A percentile compares a stretch with the other conserved stretches of the same genome.
Evolutionary conservation across 2,113 vertebrate species (phyloP).

Genomic region (Chaetodon trifascialis): DNA sequence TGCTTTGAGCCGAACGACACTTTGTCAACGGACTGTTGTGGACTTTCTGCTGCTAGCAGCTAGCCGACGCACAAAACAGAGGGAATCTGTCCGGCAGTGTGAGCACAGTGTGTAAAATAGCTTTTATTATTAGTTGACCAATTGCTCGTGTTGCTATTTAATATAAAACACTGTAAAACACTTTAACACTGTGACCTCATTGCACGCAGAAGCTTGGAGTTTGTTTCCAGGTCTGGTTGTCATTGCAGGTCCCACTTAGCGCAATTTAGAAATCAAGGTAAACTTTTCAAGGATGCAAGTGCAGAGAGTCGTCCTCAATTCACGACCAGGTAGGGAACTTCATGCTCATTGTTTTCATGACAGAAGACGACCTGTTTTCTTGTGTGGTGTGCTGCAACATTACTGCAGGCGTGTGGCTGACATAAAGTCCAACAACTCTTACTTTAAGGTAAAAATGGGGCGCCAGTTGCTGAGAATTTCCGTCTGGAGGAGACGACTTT

Average conservation of each 20-base stretch:
- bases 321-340: slow-evolving; percentile 88
- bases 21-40: not conserved
- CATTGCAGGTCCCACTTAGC: not conserved
- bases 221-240: slow-evolving; percentile 9
- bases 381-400: not conserved
- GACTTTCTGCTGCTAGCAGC: slow-evolving; percentile 14
- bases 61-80: not conserved
- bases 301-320: slow-evolving; percentile 89
- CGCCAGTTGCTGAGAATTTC: slow-evolving; percentile 91
- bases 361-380: not conserved
- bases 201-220: not conserved
- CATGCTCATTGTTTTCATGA: not conserved
- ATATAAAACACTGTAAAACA: not conserved
- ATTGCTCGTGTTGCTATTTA: too few species aligned
- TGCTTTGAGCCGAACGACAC: not conserved
- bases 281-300: slow-evolving; percentile 66
- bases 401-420: not conserved
- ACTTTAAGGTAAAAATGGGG: slow-evolving; percentile 87
- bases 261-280: not conserved
- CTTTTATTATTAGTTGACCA: not conserved
- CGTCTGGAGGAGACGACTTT: slow-evolving; percentile 85
- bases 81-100: not conserved
- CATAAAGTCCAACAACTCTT: slow-evolving; percentile 18
- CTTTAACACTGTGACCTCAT: not conserved
- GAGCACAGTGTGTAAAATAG: not conserved